phyloP scores from a whole-genome alignment of 2,888 invertebrate species.

The Idaea aversata region DNA sequence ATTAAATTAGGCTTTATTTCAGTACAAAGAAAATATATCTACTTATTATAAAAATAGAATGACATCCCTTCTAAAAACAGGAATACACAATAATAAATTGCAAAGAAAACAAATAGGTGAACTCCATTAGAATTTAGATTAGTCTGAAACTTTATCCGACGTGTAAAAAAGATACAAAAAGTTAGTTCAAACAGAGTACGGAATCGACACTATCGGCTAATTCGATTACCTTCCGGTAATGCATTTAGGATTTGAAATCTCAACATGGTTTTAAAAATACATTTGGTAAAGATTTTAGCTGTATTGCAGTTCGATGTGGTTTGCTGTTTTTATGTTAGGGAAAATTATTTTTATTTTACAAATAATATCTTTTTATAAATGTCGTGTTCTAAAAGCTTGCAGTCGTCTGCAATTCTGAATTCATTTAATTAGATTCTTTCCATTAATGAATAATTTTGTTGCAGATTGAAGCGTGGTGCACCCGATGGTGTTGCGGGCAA shows the following conservation, averaged over 20 bases:
- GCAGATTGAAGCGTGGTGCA: constrained; percentile 65
- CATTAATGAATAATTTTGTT: constrained; percentile 27
- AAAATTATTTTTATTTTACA: too few species aligned
- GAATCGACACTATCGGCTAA: constrained; percentile 26
- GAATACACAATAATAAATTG: constrained; percentile 14
- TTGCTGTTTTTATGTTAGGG: background rate
- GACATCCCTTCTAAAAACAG: constrained; percentile 16
- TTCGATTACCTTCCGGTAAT: constrained; percentile 25
- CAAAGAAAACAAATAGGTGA: constrained; percentile 25
- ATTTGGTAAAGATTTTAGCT: constrained; percentile 20
- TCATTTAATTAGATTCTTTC: background rate
- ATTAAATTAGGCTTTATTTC: too few species aligned
- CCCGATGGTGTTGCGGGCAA: constrained; percentile 57
- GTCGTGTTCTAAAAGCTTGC: too few species aligned
- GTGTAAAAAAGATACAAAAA: constrained; percentile 24
- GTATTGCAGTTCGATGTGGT: background rate
- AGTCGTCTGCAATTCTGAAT: too few species aligned
- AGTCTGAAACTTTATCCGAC: constrained; percentile 27
- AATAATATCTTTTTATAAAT: too few species aligned
- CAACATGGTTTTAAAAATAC: background rate
- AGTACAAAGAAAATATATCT: too few species aligned
- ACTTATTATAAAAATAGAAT: background rate
- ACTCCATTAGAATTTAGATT: constrained; percentile 33
- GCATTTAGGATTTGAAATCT: constrained; percentile 3
- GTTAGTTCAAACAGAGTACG: constrained; percentile 16